Conservation (phyloP, 2,888 invertebrate genomes). For the Protula sp. region DNA sequence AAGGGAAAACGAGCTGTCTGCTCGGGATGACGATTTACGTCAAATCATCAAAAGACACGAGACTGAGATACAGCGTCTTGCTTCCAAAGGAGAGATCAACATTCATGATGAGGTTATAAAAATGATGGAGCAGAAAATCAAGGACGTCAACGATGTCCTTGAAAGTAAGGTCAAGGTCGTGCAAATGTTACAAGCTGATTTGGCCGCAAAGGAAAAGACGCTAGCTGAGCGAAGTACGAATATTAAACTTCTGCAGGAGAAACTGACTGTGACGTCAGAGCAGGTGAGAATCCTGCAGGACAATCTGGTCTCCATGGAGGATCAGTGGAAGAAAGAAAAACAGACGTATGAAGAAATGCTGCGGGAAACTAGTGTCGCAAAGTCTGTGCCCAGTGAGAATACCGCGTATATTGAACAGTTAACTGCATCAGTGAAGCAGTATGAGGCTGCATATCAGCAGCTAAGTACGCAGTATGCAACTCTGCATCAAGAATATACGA, state of each 20-base stretch:
- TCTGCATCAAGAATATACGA: constrained; percentile 34
- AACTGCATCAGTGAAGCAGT: constrained; percentile 31
- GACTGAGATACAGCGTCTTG: constrained; percentile 31
- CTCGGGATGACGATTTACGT: constrained; percentile 38
- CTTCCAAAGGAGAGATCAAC: neutral
- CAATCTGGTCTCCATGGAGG: constrained; percentile 68
- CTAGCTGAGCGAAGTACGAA: constrained; percentile 47
- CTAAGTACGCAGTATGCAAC: constrained; percentile 33
- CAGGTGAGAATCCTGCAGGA: constrained; percentile 78
- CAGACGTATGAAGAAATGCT: constrained; percentile 54
- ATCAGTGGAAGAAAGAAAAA: constrained; percentile 67
- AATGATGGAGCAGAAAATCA: constrained; percentile 44
- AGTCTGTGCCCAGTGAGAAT: constrained; percentile 46
- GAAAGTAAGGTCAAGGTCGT: constrained; percentile 46
- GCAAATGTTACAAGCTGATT: constrained; percentile 38
- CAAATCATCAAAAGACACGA: constrained; percentile 39
- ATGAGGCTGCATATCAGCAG: constrained; percentile 22
- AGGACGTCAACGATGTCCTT: constrained; percentile 41
- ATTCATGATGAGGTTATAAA: constrained; percentile 20
- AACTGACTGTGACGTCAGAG: constrained; percentile 72
- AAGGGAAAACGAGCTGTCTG: constrained; percentile 32
- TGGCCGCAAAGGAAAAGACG: constrained; percentile 64
- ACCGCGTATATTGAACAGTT: constrained; percentile 54
- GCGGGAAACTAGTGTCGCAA: constrained; percentile 48
- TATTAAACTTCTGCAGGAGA: constrained; percentile 65